phyloP scores from a whole-genome alignment of 2,113 vertebrate species.

The Dipodomys stephensi region DNA sequence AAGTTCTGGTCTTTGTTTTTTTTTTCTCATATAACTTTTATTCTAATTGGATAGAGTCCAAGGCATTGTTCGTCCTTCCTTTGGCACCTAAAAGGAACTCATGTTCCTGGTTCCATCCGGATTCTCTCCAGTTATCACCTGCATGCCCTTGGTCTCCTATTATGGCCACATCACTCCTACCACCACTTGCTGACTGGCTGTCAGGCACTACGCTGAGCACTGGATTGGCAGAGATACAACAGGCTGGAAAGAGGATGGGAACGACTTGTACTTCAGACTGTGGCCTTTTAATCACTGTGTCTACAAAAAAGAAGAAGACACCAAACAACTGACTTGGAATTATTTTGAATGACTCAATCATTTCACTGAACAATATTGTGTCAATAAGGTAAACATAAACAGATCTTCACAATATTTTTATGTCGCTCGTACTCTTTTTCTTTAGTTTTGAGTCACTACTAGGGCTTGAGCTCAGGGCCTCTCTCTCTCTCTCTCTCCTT shows the following conservation, averaged over 20 bases:
- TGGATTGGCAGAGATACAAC: slow-evolving; percentile 8
- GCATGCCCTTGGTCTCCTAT: not conserved
- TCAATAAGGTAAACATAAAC: not conserved
- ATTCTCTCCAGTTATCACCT: slow-evolving; percentile 42
- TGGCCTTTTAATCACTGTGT: not conserved
- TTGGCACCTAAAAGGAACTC: not conserved
- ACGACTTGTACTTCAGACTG: not conserved
- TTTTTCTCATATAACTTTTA: slow-evolving; percentile 9
- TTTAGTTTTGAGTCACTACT: too few relatives aligned
- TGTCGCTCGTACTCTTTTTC: not conserved
- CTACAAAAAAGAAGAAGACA: not conserved
- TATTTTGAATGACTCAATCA: slow-evolving; percentile 1
- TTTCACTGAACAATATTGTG: slow-evolving; percentile 26
- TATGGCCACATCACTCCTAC: slow-evolving; percentile 9
- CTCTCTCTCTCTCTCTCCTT: too few relatives aligned
- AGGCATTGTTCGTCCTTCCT: slow-evolving; percentile 25
- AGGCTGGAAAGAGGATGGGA: slow-evolving; percentile 6
- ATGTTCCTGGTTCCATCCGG: not conserved
- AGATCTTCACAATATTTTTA: slow-evolving; percentile 11
- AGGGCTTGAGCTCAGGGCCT: too few relatives aligned
- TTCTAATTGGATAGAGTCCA: not conserved
- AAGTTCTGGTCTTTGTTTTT: slow-evolving; percentile 4
- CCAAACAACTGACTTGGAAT: not conserved
- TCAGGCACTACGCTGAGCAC: too few relatives aligned
- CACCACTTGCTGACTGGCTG: too few relatives aligned